A percentile compares a stretch with the other conserved stretches of the same genome.
phyloP scores from a whole-genome alignment of 2,888 invertebrate genomes.

The Molanna angustata region DNA sequence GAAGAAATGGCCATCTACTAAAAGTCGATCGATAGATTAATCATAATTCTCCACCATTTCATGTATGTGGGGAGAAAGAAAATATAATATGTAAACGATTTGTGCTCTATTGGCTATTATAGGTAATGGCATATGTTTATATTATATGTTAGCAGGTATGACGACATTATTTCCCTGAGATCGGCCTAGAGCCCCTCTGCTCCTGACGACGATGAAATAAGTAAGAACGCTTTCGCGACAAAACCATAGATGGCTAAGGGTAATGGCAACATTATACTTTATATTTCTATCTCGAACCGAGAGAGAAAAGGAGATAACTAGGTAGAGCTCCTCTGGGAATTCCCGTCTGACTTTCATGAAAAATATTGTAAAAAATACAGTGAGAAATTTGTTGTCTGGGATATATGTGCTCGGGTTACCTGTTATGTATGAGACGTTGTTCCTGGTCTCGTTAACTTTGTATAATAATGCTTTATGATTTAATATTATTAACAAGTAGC shows the following conservation, averaged over 20 bases:
- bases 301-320: constrained; percentile 33
- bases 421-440: constrained; percentile 21
- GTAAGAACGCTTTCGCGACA: constrained; percentile 15
- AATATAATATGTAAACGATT: background rate
- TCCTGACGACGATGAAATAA: constrained; percentile 6
- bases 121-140: no score
- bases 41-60: no score
- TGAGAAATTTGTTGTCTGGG: constrained; percentile 32
- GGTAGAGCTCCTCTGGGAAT: constrained; percentile 31
- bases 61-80: no score
- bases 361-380: constrained; percentile 31
- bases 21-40: no score
- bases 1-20: no score
- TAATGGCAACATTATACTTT: constrained; percentile 33
- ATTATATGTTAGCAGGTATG: no score
- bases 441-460: constrained; percentile 30
- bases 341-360: constrained; percentile 32
- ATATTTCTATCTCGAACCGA: constrained; percentile 32
- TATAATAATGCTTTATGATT: constrained; percentile 30
- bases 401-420: constrained; percentile 21
- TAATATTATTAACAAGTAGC: no score
- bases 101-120: no score
- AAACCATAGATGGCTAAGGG: constrained; percentile 25
- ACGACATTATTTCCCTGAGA: no score
- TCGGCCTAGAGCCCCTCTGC: no score